Base-by-base conservation (phyloP, 2,797 vertebrate species). In the Emydoidea blandingii region DNA sequence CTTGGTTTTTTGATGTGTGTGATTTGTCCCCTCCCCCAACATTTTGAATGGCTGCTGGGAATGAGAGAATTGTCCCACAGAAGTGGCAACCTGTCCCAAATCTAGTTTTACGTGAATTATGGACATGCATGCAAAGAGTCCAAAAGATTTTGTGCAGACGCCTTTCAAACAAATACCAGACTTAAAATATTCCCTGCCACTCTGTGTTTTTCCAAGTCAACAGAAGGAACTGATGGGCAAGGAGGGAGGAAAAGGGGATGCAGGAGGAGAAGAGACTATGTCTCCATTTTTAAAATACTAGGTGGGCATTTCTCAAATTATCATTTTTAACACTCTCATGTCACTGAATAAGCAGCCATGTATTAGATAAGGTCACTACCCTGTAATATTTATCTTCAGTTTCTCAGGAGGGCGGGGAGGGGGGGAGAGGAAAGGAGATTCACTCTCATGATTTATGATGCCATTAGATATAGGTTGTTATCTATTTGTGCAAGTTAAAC, bases 401-500 rank as follows among this genome's bases (percentile, higher is more conserved):
- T 81, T 41, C 7, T 57, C 54, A 54, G 54, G 23, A 9, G 7
- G 31, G 14, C 6, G 34, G 47, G 12, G 34, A 7, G 6, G 44
- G 44, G 44, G 44, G 41, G 41, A 3, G 1, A 94, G 34, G 68
- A 87, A 87, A 92, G 29, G 12, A 72, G 9, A 54, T 93, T 72
- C 88, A 6, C 57, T 25, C 88, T 68, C 3, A 1, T 88, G 84
- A 90, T 94, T 93, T 94, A 91, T 62, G 56, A 86, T 72, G 31
- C n/a, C 41, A 53, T 93, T 86, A 87, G 47, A 34, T 68, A 5
- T 27, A 81, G 37, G 3, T 62, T 94, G 34, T 88, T 92, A 86
- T 91, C 81, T 82, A 23, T 87, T 74, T 79, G 12, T 56, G 41
- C 47, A 90, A 93, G 54, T 29, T 93, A 78, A 94, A 83, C 34